A percentile compares a stretch with the other conserved stretches of the same genome.
These are phyloP conservation scores for Catocala nupta DNA, from an alignment of 2,888 invertebrate species.

Conservation along the genomic window DNA sequence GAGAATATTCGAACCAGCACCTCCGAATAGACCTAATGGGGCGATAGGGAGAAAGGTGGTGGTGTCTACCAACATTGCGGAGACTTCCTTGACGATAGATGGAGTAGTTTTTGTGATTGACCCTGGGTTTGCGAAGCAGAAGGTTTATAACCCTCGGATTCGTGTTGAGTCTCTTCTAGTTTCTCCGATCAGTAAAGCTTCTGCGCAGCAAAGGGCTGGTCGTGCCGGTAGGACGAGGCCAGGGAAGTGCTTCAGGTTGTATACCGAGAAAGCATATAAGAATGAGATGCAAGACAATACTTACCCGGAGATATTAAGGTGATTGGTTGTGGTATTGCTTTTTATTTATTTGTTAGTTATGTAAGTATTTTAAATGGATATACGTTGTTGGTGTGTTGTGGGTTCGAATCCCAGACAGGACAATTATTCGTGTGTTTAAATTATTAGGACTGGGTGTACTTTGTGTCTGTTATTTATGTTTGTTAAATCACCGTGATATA, in stretches of 20 bases:
- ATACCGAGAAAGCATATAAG: constrained; percentile 97
- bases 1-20: constrained; percentile 98
- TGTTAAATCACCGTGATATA: too few relatives aligned
- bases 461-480: too few relatives aligned
- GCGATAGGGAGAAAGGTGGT: constrained; percentile 97
- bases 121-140: constrained; percentile 99
- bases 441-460: too few relatives aligned
- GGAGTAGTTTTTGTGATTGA: constrained; percentile 99
- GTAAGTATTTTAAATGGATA: too few relatives aligned
- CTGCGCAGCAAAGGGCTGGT: constrained; percentile 99
- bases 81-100: constrained; percentile 99
- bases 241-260: constrained; percentile 98
- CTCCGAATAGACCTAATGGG: constrained; percentile 95
- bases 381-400: too few relatives aligned
- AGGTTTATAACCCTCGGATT: constrained; percentile 94
- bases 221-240: constrained; percentile 99
- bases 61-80: constrained; percentile 99
- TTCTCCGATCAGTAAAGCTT: constrained; percentile 99
- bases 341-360: not conserved
- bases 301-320: constrained; percentile 96
- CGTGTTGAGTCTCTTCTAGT: constrained; percentile 99
- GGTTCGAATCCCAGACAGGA: too few relatives aligned
- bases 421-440: too few relatives aligned
- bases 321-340: constrained; percentile 56
- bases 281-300: constrained; percentile 99